These are phyloP conservation scores for Drosophila sulfurigaster DNA, from an alignment of 1,140 invertebrate genomes.

Conservation along the genomic window DNA sequence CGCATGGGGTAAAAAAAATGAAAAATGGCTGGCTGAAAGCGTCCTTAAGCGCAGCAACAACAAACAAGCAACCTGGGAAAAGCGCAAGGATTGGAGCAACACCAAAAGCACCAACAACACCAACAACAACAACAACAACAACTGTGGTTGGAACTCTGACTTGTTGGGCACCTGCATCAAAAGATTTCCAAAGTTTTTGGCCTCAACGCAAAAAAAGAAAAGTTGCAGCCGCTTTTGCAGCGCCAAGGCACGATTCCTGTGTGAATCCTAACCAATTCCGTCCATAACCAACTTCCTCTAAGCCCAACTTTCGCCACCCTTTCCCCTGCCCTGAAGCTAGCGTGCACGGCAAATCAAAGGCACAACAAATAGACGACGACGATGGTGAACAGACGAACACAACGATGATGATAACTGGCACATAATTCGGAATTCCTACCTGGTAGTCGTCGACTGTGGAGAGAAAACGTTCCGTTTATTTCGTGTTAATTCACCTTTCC, in stretches of 20 bases:
- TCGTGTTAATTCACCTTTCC: conserved; percentile 53
- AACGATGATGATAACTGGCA: conserved; percentile 66
- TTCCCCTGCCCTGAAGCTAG: conserved; percentile 31
- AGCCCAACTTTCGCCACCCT: conserved; percentile 4
- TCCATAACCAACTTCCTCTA: conserved; percentile 8
- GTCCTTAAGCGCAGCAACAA: conserved; percentile 47
- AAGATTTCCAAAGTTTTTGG: conserved; percentile 47
- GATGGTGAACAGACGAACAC: not conserved
- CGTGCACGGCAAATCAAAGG: conserved; percentile 73
- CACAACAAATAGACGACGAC: conserved; percentile 20
- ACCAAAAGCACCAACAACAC: not conserved
- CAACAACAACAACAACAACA: not conserved
- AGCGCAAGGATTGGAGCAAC: not conserved
- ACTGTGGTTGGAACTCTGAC: not conserved
- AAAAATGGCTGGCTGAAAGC: conserved; percentile 65
- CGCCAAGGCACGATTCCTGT: conserved; percentile 38
- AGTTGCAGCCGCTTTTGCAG: conserved; percentile 25
- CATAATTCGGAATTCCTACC: conserved; percentile 69
- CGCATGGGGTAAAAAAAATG: conserved; percentile 34
- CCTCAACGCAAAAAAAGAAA: conserved; percentile 10
- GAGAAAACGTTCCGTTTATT: conserved; percentile 42
- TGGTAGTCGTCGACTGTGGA: conserved; percentile 7
- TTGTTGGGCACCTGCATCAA: conserved; percentile 53
- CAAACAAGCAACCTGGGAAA: conserved; percentile 34
- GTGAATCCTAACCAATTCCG: conserved; percentile 11